Evolutionary conservation across 2,888 invertebrate genomes (phyloP).

Genomic region (Drosophila nr. fundita): DNA sequence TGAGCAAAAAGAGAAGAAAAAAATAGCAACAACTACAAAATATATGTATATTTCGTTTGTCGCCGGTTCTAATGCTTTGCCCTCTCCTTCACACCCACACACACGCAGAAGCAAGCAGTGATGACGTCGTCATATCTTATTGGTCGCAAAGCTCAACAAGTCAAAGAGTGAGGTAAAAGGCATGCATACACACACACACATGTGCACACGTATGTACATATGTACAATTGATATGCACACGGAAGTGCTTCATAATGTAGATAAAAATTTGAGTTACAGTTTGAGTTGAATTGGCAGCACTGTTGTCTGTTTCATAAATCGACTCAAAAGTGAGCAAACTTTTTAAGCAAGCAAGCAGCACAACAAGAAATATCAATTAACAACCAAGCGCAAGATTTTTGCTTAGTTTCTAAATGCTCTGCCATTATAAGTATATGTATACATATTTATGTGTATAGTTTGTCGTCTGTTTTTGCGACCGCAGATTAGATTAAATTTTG

Average conservation of each 20-base stretch:
- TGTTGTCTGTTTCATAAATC: constrained; percentile 8
- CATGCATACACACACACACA: constrained; percentile 14
- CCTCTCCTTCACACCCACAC: constrained; percentile 46
- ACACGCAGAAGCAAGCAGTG: constrained; percentile 21
- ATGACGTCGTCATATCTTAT: constrained; percentile 53
- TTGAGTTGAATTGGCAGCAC: constrained; percentile 57
- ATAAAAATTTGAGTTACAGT: constrained; percentile 50
- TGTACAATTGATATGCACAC: constrained; percentile 41
- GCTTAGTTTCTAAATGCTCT: constrained; percentile 18
- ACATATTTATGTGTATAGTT: constrained; percentile 15
- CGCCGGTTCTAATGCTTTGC: constrained; percentile 61
- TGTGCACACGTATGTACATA: not conserved
- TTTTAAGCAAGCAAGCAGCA: constrained; percentile 24
- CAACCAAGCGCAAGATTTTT: constrained; percentile 65
- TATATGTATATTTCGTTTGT: constrained; percentile 64
- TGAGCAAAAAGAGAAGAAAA: constrained; percentile 37
- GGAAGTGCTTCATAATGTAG: constrained; percentile 51
- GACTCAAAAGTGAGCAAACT: constrained; percentile 40
- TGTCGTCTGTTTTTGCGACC: constrained; percentile 60
- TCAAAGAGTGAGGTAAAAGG: constrained; percentile 39
- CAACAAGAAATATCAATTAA: constrained; percentile 63
- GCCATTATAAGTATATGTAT: constrained; percentile 3
- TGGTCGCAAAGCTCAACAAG: constrained; percentile 59
- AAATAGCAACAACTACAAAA: constrained; percentile 44
- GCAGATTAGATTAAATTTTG: constrained; percentile 76